Percentiles rank a stretch among this genome's conserved stretches.
Conservation (phyloP, 1,140 invertebrate genomes). For the Leucophenga varia region DNA sequence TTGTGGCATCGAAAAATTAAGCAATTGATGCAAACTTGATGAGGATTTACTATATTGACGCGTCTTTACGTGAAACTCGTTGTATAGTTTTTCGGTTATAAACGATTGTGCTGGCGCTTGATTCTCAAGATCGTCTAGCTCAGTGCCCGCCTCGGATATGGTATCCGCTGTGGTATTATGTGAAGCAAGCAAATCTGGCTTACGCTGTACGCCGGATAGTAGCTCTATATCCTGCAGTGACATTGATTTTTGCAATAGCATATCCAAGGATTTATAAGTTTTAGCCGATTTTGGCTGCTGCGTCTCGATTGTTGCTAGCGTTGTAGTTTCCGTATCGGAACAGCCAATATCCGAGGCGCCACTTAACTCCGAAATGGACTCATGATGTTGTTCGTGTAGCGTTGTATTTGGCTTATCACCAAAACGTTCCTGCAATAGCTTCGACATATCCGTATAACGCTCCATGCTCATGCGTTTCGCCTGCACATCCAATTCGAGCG, state of each 20-base stretch:
- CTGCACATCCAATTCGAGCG: constrained; percentile 46
- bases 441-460: constrained; percentile 64
- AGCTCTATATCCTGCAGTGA: constrained; percentile 51
- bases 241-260: constrained; percentile 45
- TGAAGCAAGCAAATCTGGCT: constrained; percentile 39
- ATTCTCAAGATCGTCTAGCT: constrained; percentile 47
- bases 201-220: constrained; percentile 32
- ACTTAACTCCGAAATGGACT: constrained; percentile 33
- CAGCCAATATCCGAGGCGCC: constrained; percentile 23
- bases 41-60: constrained; percentile 64
- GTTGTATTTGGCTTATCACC: constrained; percentile 40
- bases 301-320: constrained; percentile 30
- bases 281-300: constrained; percentile 25
- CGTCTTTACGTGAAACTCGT: constrained; percentile 65
- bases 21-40: constrained; percentile 60
- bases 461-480: constrained; percentile 59
- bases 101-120: constrained; percentile 58
- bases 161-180: constrained; percentile 29
- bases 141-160: constrained; percentile 46
- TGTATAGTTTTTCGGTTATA: constrained; percentile 64
- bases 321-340: constrained; percentile 46
- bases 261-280: constrained; percentile 20
- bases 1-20: constrained; percentile 47
- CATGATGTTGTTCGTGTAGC: constrained; percentile 19
- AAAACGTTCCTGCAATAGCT: constrained; percentile 62